These are phyloP conservation scores for Dicyrtomina minuta DNA, from an alignment of 2,888 invertebrate species.

Conservation along the genomic window DNA sequence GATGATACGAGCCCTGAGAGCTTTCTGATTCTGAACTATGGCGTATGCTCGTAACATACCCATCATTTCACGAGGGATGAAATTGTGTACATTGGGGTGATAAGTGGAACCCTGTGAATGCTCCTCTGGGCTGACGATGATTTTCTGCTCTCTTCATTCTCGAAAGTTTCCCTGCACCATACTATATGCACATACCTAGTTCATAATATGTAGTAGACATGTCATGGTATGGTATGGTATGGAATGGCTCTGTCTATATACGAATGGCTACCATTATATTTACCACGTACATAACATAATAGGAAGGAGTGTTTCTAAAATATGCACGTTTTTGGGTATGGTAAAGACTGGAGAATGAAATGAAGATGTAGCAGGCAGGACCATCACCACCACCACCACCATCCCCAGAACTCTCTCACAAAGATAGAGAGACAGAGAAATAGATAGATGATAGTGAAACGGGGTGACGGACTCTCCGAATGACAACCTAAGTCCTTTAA, in stretches of 20 bases:
- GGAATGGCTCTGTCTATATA: no score
- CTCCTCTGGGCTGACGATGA: no score
- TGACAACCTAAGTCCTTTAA: constrained; percentile 35
- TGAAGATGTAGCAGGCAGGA: not conserved
- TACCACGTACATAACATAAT: not conserved
- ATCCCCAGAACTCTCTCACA: not conserved
- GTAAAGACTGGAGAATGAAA: not conserved
- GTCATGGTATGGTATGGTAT: no score
- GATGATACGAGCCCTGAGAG: no score
- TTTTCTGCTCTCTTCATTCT: no score
- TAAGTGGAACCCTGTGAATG: constrained; percentile 6
- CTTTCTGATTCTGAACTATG: no score
- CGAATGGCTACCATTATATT: not conserved
- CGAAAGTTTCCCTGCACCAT: no score
- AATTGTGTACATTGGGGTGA: constrained; percentile 19
- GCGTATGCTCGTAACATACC: no score
- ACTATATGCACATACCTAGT: no score
- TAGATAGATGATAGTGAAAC: not conserved
- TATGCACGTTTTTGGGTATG: constrained; percentile 1
- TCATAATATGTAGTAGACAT: no score
- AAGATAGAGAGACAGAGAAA: constrained; percentile 10
- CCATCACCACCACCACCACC: no score
- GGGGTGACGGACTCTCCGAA: no score
- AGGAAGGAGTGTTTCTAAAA: not conserved
- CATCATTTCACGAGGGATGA: constrained; percentile 15